A percentile compares a stretch with the other conserved stretches of the same genome.
phyloP scores from a whole-genome alignment of 2,888 invertebrate species.

The Parelbella ahira region DNA sequence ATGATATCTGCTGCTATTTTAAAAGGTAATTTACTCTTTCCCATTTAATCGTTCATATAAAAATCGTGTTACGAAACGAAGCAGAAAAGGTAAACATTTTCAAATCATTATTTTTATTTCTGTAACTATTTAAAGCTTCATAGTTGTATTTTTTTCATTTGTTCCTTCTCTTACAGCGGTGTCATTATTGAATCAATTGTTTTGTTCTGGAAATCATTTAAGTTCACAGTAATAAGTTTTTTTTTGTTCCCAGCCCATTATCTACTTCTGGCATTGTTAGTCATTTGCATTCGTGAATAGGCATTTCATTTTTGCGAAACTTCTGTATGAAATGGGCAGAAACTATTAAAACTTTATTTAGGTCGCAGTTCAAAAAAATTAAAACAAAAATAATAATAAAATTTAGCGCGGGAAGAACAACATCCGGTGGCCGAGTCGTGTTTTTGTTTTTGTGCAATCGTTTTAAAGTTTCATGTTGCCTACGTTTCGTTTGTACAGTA shows the following conservation, averaged over 20 bases:
- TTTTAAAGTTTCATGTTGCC: constrained; percentile 23
- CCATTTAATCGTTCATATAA: too few relatives aligned
- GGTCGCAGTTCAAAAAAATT: constrained; percentile 23
- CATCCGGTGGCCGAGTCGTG: constrained; percentile 20
- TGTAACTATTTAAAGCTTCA: constrained; percentile 8
- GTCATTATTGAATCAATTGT: constrained; percentile 25
- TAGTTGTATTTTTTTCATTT: constrained; percentile 15
- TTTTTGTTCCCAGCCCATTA: constrained; percentile 22
- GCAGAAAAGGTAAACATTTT: too few relatives aligned
- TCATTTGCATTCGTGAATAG: constrained; percentile 24
- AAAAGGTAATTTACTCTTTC: too few relatives aligned
- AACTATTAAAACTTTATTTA: constrained; percentile 26
- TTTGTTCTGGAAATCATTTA: constrained; percentile 24
- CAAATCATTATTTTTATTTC: constrained; percentile 14
- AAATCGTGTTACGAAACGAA: too few relatives aligned
- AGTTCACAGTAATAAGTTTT: constrained; percentile 20
- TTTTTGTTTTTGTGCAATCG: constrained; percentile 19
- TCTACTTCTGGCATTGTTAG: constrained; percentile 26
- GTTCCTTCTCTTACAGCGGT: constrained; percentile 17
- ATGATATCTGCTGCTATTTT: too few relatives aligned
- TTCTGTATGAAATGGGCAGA: constrained; percentile 24
- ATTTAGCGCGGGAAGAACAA: constrained; percentile 25
- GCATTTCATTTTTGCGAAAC: constrained; percentile 25
- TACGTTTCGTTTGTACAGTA: constrained; percentile 24
- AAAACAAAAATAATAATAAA: constrained; percentile 10